Evolutionary conservation across 2,888 invertebrate genomes (phyloP).

Genomic region (Drosophila kuntzei): DNA sequence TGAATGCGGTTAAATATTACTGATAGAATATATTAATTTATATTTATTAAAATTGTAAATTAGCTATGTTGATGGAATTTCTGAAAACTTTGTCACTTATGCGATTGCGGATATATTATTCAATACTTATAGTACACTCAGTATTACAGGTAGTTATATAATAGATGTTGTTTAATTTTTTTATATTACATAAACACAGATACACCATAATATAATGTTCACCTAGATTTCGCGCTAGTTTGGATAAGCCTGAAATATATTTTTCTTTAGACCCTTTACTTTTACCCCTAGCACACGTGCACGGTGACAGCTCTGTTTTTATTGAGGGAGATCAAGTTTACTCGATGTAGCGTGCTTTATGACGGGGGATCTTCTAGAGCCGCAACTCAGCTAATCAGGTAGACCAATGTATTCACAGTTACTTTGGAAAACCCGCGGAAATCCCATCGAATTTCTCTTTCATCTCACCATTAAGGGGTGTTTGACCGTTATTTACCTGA

Average conservation of each 20-base stretch:
- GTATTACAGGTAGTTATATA: background rate
- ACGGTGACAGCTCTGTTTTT: conserved; percentile 27
- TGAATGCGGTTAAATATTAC: too few species aligned
- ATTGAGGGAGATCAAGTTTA: conserved; percentile 49
- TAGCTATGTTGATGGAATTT: too few species aligned
- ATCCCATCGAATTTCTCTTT: conserved; percentile 50
- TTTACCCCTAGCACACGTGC: conserved; percentile 17
- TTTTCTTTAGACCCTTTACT: conserved; percentile 6
- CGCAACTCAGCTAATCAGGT: conserved; percentile 33
- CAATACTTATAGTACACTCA: background rate
- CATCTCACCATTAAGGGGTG: conserved; percentile 17
- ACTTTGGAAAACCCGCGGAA: conserved; percentile 60
- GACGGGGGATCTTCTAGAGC: background rate
- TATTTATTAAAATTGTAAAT: too few species aligned
- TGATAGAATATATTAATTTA: too few species aligned
- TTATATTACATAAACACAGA: background rate
- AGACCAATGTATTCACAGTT: conserved; percentile 44
- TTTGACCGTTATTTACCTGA: conserved; percentile 32
- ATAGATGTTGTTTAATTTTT: too few species aligned
- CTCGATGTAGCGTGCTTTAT: conserved; percentile 26
- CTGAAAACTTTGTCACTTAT: too few species aligned
- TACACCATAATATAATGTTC: too few species aligned
- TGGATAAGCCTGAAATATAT: conserved; percentile 36
- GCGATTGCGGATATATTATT: background rate
- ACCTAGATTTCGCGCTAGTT: conserved; percentile 25